Evolutionary conservation across 2,888 invertebrate species (phyloP), one percentile per base, ranked within the genome.

Genomic region (Diarsia rubi): DNA sequence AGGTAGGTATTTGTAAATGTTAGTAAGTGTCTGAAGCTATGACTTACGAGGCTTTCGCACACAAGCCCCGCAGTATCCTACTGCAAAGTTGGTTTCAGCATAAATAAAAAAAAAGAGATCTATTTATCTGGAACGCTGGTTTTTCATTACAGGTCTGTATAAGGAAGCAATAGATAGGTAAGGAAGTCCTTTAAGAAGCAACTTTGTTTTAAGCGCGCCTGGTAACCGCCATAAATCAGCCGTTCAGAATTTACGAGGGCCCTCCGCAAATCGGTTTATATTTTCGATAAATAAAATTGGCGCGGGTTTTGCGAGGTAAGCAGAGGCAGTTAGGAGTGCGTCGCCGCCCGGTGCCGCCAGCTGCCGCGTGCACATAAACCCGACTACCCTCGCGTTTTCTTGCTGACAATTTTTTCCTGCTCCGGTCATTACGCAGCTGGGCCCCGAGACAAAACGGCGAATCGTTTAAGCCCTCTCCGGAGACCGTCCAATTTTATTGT

Each of bases 231-330:
- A 95, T 96, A 96, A 96, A 96, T 96, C 96, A 95, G 92, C 92
- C 93, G 92, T 95, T 93, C 92, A 91, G 93, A 94, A 93, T 96
- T 96, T 96, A 96, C 96, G 96, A 95, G 91, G 94, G 94, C 91
- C 94, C 94, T 95, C 94, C 93, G 96, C 95, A 96, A 96, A 96
- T 96, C 96, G 96, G 95, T 96, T 96, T 96, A 96, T 96, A 96
- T 96, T 96, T 96, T 96, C 96, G 96, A 96, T 96, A 96, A 96
- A 96, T 96, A 96, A 96, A 96, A 96, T 96, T 96, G 96, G 96
- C 96, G 95, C 95, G 94, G 95, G 95, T 96, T 96, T 96, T 95
- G 96, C 96, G 93, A 96, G 95, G 96, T 96, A 96, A 96, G 96
- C 96, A 95, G 94, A 93, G 95, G 94, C 95, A 93, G 96, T 96